A percentile compares a stretch with the other conserved stretches of the same genome.
Conservation (phyloP, 37 sponge, comb jelly and placozoan genomes). For the Bolinopsis microptera region DNA sequence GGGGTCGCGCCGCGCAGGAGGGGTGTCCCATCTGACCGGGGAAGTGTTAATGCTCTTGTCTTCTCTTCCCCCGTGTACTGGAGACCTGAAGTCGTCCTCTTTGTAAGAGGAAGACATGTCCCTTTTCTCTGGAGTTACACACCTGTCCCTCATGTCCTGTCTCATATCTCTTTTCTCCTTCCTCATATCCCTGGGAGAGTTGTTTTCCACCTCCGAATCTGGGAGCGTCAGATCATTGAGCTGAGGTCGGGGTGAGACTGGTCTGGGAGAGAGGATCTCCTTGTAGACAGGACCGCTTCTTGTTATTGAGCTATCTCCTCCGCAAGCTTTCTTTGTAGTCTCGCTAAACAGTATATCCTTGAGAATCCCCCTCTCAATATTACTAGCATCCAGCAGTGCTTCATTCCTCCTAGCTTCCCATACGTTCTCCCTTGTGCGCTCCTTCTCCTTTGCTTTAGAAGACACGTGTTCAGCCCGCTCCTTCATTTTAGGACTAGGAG, state of each 20-base stretch:
- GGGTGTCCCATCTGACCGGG: background rate
- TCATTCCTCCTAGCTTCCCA: constrained; percentile 4
- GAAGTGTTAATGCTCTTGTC: constrained; percentile 55
- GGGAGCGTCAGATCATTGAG: constrained; percentile 43
- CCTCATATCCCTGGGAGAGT: background rate
- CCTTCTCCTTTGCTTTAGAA: too few relatives aligned
- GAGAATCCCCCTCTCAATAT: background rate
- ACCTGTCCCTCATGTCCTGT: background rate
- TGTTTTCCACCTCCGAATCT: constrained; percentile 48
- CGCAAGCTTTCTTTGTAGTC: background rate
- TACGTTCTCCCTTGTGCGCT: constrained; percentile 21
- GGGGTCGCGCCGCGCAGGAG: background rate
- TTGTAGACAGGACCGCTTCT: background rate
- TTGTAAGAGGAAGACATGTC: constrained; percentile 59
- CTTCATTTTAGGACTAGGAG: background rate
- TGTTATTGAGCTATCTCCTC: background rate
- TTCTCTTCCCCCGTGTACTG: background rate
- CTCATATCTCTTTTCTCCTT: background rate
- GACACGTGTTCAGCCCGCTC: too few relatives aligned
- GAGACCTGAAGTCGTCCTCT: constrained; percentile 31
- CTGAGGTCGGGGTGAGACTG: background rate
- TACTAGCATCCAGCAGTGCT: background rate
- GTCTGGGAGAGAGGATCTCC: background rate
- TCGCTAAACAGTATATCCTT: constrained; percentile 10
- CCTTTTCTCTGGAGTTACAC: background rate